Evolutionary conservation across 2,888 invertebrate genomes (phyloP).

Genomic region (Diloba caeruleocephala): DNA sequence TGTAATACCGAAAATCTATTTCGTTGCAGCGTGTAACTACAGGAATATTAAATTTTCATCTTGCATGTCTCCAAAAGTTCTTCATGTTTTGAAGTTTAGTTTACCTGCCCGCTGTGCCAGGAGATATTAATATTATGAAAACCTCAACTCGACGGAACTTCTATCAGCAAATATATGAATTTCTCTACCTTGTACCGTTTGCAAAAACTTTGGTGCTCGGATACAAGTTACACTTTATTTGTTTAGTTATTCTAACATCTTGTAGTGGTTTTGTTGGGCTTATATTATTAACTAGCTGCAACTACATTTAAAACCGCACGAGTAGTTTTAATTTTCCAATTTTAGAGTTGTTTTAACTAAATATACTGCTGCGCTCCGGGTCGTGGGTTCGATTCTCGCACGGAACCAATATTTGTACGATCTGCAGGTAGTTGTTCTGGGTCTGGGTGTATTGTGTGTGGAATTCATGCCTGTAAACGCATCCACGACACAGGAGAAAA

Average conservation of each 20-base stretch:
- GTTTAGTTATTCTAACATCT: conserved; percentile 24
- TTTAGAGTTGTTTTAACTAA: too few species aligned
- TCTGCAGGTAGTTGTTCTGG: too few species aligned
- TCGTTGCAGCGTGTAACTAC: conserved; percentile 29
- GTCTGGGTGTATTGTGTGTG: too few species aligned
- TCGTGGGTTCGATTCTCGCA: too few species aligned
- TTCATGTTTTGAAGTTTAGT: conserved; percentile 73
- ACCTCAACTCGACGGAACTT: conserved; percentile 66
- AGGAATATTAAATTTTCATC: conserved; percentile 80
- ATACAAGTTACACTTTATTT: conserved; percentile 38
- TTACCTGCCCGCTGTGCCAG: conserved; percentile 72
- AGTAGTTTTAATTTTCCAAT: too few species aligned
- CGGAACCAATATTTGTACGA: too few species aligned
- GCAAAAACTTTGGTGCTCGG: conserved; percentile 44
- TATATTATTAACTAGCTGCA: conserved; percentile 13
- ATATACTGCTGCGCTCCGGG: too few species aligned
- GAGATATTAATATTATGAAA: conserved; percentile 82
- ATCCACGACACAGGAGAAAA: too few species aligned
- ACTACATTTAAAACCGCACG: too few species aligned
- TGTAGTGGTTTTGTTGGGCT: conserved; percentile 15
- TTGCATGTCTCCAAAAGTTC: conserved; percentile 80
- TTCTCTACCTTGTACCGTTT: conserved; percentile 55
- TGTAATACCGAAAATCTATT: conserved; percentile 35
- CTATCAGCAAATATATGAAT: conserved; percentile 66
- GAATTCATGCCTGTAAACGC: too few species aligned